Conservation (phyloP, 2,797 vertebrate species). For the Myotis pilosus region DNA sequence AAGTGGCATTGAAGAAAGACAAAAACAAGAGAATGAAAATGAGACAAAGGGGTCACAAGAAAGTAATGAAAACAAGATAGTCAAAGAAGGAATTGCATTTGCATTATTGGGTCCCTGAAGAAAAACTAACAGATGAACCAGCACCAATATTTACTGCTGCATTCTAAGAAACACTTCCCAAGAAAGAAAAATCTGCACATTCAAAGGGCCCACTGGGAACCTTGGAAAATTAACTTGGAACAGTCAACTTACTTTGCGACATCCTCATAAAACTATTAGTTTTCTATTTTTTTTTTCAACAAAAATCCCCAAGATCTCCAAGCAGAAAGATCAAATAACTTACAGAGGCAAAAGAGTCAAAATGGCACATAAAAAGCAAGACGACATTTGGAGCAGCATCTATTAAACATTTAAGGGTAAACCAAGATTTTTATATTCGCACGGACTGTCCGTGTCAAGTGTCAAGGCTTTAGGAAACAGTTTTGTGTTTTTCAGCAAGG, state of each 20-base stretch:
- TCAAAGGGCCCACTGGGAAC: neutral
- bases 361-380: neutral
- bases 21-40: neutral
- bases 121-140: neutral
- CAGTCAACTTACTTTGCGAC: neutral
- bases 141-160: neutral
- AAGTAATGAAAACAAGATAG: neutral
- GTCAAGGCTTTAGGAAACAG: neutral
- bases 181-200: neutral
- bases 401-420: neutral
- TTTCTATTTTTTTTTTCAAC: neutral
- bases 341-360: neutral
- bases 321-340: neutral
- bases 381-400: neutral
- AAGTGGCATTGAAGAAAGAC: neutral
- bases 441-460: neutral
- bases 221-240: neutral
- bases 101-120: neutral
- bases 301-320: neutral
- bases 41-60: neutral
- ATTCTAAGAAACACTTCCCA: neutral
- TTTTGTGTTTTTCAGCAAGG: neutral
- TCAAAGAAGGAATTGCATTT: neutral
- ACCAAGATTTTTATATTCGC: neutral
- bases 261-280: neutral